Evolutionary conservation across 2,113 vertebrate species (phyloP), one percentile per base, ranked within the genome.

Genomic region (Phaetusa simplex): DNA sequence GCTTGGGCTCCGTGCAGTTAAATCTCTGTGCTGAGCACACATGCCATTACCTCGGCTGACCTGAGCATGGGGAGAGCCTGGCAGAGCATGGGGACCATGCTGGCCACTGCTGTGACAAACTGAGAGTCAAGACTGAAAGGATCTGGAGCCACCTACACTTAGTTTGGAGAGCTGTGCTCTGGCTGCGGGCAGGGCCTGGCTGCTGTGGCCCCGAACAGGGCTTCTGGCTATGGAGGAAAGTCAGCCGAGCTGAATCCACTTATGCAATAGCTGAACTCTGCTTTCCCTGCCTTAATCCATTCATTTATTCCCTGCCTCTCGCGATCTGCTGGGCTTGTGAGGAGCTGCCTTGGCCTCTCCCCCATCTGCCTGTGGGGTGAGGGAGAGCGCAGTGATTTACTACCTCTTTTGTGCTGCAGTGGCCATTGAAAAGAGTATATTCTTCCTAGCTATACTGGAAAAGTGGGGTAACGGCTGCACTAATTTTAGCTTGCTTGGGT

Each of bases 11-110:
- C 1, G 2, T 0, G 3, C 19, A 6, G 64, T 71, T 86, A 47
- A 79, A 89, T 82, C 18, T 22, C 83, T 67, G 56, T 56, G 70
- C 78, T 64, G 88, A 66, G 38, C 61, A 88, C 74, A 34, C 24
- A 8, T 65, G 82, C 85, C 32, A 6, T 96, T 74, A 81, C 97
- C 97, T 94, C 42, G 22, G 62, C 86, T 96, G 96, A 97, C 94
- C 93, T 9, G 4, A 2, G 29, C 2, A 1, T 5, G 45, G 84
- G 52, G 56, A 42, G 65, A 81, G 70, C 72, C 89, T 96, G 93
- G 69, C 86, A 73, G 69, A 53, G 34, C 0, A 0, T 36, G 45
- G 20, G 8, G 40, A 55, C 92, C 22, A 0, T 64, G 83, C 86
- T 87, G 78, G 79, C 67, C 65, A 16, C 36, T 29, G 84, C 81